Conservation (phyloP, 2,888 invertebrate species). For the Leucania comma region DNA sequence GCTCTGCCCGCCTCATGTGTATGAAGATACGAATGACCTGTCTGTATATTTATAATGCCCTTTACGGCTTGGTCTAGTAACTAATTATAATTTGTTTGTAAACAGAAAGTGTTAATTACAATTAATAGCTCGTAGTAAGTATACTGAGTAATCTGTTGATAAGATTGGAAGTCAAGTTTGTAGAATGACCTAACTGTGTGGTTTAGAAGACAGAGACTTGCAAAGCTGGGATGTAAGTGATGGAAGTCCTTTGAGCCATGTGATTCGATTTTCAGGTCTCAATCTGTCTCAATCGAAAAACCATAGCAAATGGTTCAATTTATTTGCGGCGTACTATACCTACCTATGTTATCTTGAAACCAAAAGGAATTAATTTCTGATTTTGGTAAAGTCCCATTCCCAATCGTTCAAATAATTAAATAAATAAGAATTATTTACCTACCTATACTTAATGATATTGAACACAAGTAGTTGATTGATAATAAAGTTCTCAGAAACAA, state of each 20-base stretch:
- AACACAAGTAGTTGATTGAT: neutral
- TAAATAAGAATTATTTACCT: too few relatives aligned
- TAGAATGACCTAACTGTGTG: neutral
- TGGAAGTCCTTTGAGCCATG: too few relatives aligned
- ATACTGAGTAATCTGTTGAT: neutral
- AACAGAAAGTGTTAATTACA: slow-evolving; percentile 8
- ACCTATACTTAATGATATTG: too few relatives aligned
- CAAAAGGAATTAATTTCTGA: neutral
- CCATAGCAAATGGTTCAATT: too few relatives aligned
- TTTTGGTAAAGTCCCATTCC: neutral
- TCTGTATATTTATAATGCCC: neutral
- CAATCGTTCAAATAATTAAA: neutral
- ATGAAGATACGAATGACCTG: slow-evolving; percentile 22
- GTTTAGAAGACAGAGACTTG: too few relatives aligned
- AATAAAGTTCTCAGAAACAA: neutral
- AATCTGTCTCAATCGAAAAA: too few relatives aligned
- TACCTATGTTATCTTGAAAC: too few relatives aligned
- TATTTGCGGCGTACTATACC: too few relatives aligned
- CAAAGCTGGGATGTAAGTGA: too few relatives aligned
- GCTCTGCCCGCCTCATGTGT: neutral
- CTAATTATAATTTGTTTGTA: slow-evolving; percentile 18
- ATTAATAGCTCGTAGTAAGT: neutral
- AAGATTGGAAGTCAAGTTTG: slow-evolving; percentile 7
- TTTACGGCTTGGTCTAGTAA: slow-evolving; percentile 7
- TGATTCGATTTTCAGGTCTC: too few relatives aligned